Evolutionary conservation across 2,113 vertebrate genomes (phyloP), one percentile per base, ranked within the genome.

Genomic region (Mus spicilegus): DNA sequence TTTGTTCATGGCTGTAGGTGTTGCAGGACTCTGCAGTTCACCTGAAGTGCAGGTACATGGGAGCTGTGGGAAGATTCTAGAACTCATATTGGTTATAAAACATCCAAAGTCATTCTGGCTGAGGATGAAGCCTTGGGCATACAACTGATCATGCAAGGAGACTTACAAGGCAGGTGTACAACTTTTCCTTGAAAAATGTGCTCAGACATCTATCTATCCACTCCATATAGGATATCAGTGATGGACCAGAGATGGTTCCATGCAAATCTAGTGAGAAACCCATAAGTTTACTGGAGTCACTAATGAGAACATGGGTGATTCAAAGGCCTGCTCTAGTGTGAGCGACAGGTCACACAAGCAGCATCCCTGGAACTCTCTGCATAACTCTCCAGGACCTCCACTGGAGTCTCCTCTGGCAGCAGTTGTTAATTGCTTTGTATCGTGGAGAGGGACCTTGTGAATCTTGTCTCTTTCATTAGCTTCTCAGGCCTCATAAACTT

Each of bases 111-210:
- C 69, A 36, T 65, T 28, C 1, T 39, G 51, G 4, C 30, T 80
- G 46, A 4, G 69, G 51, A 76, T 10, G 10, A 7, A 26, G 58
- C 58, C 7, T 5, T 19, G 10, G 17, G 11, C 0, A 3, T 13
- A 4, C 3, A 54, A 61, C 7, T 0, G 8, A 63, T 46, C 63
- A 12, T 36, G 14, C 39, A 28, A 7, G 63, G 33, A 22, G 30
- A 39, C 42, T 0, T 2, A 16, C 33, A 65, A 77, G 20, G 39
- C n/a, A 28, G 13, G 1, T 30, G 17, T 36, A 7, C 33, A 28
- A 33, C 28, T 49, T 86, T 86, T 30, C 13, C 14, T 28, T 61
- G 58, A 63, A 42, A 63, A 63, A 42, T 65, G 14, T 30, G 28
- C 20, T 6, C 28, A 86, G 39, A 67, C 16, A 46, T 42, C 61